These are phyloP conservation scores for Panzeria rudis DNA, from an alignment of 2,888 invertebrate species.

Conservation along the genomic window DNA sequence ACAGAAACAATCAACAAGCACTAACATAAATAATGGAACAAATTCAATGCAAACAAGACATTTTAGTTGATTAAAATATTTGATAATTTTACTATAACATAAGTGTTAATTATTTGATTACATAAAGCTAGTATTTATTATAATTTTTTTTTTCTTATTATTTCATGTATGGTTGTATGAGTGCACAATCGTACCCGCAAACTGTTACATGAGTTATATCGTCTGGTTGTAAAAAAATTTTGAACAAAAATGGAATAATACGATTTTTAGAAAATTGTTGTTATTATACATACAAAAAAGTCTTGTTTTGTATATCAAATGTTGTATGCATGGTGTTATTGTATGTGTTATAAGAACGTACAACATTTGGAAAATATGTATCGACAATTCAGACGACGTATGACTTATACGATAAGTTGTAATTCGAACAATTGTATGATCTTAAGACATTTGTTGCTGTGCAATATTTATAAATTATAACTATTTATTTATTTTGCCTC, in stretches of 20 bases:
- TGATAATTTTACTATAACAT: conserved; percentile 27
- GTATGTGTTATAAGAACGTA: background rate
- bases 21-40: conserved; percentile 1
- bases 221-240: background rate
- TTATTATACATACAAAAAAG: background rate
- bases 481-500: conserved; percentile 34
- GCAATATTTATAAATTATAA: conserved; percentile 61
- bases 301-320: background rate
- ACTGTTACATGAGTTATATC: background rate
- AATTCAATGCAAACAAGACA: conserved; percentile 5
- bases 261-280: background rate
- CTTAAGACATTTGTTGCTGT: conserved; percentile 66
- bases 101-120: conserved; percentile 11
- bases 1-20: conserved; percentile 37
- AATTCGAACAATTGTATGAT: conserved; percentile 32
- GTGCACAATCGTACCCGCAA: background rate
- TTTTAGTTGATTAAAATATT: conserved; percentile 7
- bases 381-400: background rate
- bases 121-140: background rate
- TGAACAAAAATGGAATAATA: background rate
- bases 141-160: background rate
- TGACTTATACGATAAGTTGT: background rate
- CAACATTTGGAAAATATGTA: background rate
- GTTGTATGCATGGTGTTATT: background rate
- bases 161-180: conserved; percentile 24